A percentile compares a stretch with the other conserved stretches of the same genome.
phyloP scores from a whole-genome alignment of 2,888 invertebrate genomes.

The Ophioninae sp. region DNA sequence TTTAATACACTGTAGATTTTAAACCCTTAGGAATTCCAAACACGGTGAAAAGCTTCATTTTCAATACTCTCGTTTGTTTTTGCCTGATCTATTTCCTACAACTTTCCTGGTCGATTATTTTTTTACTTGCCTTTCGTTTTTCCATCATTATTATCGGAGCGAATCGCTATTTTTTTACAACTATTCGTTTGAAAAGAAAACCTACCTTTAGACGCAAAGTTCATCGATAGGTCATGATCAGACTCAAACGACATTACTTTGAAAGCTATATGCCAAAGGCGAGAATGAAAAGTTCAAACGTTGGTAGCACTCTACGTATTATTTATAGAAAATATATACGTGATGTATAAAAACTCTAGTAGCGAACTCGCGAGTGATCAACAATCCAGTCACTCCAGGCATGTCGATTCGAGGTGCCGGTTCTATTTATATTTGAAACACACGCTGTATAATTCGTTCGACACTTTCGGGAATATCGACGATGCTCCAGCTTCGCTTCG shows the following conservation, averaged over 20 bases:
- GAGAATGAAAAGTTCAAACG: slow-evolving; percentile 16
- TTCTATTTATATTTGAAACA: slow-evolving; percentile 57
- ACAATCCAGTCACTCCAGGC: slow-evolving; percentile 19
- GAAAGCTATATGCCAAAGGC: background rate
- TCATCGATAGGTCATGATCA: background rate
- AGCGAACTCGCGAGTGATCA: slow-evolving; percentile 11
- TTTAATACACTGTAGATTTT: no score
- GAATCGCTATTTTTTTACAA: background rate
- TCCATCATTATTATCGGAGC: background rate
- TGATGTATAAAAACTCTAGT: slow-evolving; percentile 10
- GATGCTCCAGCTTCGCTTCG: slow-evolving; percentile 17
- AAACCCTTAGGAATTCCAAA: no score
- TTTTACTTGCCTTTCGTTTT: background rate
- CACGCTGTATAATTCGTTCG: slow-evolving; percentile 43
- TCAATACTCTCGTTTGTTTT: no score
- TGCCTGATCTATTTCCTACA: no score
- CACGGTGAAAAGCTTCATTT: no score
- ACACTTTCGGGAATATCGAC: slow-evolving; percentile 58
- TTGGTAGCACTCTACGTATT: slow-evolving; percentile 14
- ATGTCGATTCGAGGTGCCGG: slow-evolving; percentile 22
- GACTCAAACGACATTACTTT: background rate
- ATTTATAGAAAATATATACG: background rate
- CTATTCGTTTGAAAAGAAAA: background rate
- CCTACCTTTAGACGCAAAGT: background rate
- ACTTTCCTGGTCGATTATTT: background rate